These are phyloP conservation scores for Pandemis corylana DNA, from an alignment of 2,888 invertebrate genomes.

Conservation along the genomic window DNA sequence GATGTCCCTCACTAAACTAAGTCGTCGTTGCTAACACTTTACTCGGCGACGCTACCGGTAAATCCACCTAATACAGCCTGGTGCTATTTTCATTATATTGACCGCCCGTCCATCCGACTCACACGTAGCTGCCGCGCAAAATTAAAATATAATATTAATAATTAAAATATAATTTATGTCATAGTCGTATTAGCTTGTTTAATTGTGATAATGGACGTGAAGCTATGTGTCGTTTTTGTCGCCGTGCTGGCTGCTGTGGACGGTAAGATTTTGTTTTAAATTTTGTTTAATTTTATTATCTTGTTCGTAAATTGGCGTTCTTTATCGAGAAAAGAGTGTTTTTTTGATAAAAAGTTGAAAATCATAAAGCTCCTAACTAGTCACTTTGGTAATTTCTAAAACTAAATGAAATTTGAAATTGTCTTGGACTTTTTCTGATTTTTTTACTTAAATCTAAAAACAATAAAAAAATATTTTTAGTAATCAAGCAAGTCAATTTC, in stretches of 20 bases:
- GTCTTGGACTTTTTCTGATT: too few relatives aligned
- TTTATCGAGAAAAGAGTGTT: neutral
- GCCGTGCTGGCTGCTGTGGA: constrained; percentile 34
- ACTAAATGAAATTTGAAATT: too few relatives aligned
- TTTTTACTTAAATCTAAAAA: too few relatives aligned
- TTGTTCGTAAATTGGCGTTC: neutral
- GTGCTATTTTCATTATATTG: constrained; percentile 63
- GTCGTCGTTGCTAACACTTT: constrained; percentile 46
- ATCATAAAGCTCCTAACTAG: too few relatives aligned
- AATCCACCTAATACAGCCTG: constrained; percentile 60
- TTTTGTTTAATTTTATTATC: neutral
- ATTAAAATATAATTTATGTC: neutral
- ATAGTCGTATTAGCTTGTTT: neutral
- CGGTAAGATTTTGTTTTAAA: constrained; percentile 21
- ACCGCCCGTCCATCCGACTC: constrained; percentile 46
- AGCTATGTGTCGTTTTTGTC: constrained; percentile 37
- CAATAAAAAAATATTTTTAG: too few relatives aligned
- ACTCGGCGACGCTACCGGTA: constrained; percentile 66
- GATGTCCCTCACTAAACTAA: too few relatives aligned
- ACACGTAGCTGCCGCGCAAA: constrained; percentile 24
- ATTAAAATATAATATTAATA: neutral
- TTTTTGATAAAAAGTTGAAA: too few relatives aligned
- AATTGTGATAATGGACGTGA: constrained; percentile 33
- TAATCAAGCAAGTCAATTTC: too few relatives aligned
- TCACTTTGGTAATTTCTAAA: too few relatives aligned